Evolutionary conservation across 2,888 invertebrate species (phyloP).

Genomic region (Stenichneumon culpator): DNA sequence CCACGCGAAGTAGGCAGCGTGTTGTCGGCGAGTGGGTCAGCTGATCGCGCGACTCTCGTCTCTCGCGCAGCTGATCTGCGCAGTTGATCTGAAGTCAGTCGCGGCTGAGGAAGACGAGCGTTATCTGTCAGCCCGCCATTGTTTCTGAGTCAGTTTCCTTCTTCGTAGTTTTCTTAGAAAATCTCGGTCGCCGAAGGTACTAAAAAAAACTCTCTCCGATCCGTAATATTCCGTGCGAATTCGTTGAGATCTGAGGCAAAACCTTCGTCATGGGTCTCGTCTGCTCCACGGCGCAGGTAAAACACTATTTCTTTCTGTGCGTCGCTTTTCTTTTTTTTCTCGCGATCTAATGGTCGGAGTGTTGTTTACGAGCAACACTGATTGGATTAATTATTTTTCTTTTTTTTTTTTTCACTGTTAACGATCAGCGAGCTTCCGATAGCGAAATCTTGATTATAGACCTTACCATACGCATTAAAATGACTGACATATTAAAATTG

Average conservation of each 20-base stretch:
- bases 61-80: background rate
- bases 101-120: background rate
- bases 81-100: conserved; percentile 7
- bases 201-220: background rate
- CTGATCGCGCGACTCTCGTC: conserved; percentile 7
- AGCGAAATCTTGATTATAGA: background rate
- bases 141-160: conserved; percentile 46
- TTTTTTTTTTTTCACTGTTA: background rate
- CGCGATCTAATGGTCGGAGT: background rate
- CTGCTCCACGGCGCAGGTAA: conserved; percentile 82
- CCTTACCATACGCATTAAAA: background rate
- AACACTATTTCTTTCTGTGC: conserved; percentile 13
- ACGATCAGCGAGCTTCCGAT: background rate
- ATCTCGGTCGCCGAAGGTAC: background rate
- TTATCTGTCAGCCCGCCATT: conserved; percentile 61
- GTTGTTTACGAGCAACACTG: conserved; percentile 46
- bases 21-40: background rate
- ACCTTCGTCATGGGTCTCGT: conserved; percentile 78
- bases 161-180: conserved; percentile 5
- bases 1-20: conserved; percentile 1
- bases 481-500: background rate
- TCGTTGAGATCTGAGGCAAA: conserved; percentile 14
- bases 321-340: conserved; percentile 1
- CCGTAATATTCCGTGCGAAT: background rate
- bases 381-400: background rate